Percentiles rank a stretch among this genome's conserved stretches.
phyloP scores from a whole-genome alignment of 2,113 vertebrate genomes.

The Plotosus lineatus region DNA sequence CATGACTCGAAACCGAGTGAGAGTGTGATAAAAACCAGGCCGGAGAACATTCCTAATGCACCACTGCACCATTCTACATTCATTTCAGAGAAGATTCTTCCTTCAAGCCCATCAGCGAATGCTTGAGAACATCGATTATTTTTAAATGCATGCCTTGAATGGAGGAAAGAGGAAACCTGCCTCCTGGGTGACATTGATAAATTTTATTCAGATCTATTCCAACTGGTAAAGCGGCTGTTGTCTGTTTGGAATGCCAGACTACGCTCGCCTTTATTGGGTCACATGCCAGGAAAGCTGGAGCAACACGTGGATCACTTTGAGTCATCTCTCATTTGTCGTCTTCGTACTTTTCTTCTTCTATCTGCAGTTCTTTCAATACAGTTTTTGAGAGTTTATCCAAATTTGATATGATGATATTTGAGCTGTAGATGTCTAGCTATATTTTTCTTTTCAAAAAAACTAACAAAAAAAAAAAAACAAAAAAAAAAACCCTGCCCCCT shows the following conservation, averaged over 20 bases:
- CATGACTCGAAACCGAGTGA: slow-evolving; percentile 2
- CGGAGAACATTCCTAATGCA: slow-evolving; percentile 10
- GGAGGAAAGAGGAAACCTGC: no score
- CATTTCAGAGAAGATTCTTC: background rate
- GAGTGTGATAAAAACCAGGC: background rate
- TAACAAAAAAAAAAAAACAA: no score
- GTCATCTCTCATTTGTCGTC: no score
- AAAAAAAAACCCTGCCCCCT: no score
- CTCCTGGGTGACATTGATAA: background rate
- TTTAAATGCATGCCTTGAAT: background rate
- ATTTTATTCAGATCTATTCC: background rate
- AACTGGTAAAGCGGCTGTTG: background rate
- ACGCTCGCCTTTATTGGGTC: background rate
- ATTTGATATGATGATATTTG: no score
- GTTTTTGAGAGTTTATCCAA: no score
- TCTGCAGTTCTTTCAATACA: no score
- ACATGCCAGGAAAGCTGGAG: no score
- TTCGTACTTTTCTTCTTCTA: no score
- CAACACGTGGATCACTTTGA: no score
- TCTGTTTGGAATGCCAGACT: background rate
- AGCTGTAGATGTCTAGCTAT: no score
- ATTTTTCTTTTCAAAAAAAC: no score
- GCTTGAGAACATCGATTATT: background rate
- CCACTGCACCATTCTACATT: background rate
- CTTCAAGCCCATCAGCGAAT: background rate